These are phyloP conservation scores for Conops quadrifasciatus DNA, from an alignment of 2,888 invertebrate genomes.

Conservation along the genomic window DNA sequence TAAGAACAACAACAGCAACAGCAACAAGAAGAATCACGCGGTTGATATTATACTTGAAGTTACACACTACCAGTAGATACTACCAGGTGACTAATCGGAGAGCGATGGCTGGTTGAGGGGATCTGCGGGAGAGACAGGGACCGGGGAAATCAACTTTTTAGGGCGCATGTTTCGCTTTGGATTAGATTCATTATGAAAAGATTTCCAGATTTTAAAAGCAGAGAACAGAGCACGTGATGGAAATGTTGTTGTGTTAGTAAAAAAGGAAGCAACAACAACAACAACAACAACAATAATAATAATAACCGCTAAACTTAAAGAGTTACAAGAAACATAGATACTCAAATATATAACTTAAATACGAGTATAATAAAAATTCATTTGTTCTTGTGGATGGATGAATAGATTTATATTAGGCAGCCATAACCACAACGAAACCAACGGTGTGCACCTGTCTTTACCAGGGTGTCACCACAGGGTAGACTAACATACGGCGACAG, in stretches of 20 bases:
- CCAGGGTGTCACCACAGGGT: too few relatives aligned
- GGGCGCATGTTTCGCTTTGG: background rate
- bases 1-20: background rate
- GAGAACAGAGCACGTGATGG: slow-evolving; percentile 20
- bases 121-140: background rate
- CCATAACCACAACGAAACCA: too few relatives aligned
- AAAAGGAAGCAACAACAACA: background rate
- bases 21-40: slow-evolving; percentile 4
- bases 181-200: background rate
- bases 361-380: background rate
- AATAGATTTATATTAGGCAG: too few relatives aligned
- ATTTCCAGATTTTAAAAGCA: background rate
- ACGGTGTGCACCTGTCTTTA: too few relatives aligned
- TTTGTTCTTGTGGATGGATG: too few relatives aligned
- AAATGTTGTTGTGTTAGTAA: slow-evolving; percentile 4
- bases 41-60: background rate
- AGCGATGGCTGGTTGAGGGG: background rate
- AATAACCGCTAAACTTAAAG: too few relatives aligned
- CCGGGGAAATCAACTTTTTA: too few relatives aligned
- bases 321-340: too few relatives aligned
- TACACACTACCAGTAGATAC: background rate
- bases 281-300: background rate
- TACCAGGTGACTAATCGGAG: background rate
- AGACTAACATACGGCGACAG: background rate
- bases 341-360: too few relatives aligned